Conservation (phyloP, 1,140 invertebrate genomes). For the Anastrepha ludens region DNA sequence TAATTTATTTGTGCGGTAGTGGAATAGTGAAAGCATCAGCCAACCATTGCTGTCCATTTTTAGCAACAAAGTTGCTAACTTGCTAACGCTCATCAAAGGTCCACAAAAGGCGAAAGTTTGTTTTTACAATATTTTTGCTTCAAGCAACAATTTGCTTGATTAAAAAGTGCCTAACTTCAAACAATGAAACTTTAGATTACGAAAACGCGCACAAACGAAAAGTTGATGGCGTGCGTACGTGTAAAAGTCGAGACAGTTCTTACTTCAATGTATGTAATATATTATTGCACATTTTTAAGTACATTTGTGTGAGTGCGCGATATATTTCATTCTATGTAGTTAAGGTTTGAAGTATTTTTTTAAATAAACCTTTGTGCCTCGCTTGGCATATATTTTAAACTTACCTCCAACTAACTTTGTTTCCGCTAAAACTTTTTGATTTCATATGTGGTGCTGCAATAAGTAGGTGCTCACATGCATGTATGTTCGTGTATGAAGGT, state of each 20-base stretch:
- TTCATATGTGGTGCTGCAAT: too few relatives aligned
- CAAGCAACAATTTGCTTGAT: neutral
- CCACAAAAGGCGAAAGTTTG: constrained; percentile 10
- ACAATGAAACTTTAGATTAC: constrained; percentile 28
- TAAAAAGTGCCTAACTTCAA: constrained; percentile 11
- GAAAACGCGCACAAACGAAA: neutral
- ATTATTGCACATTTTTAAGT: too few relatives aligned
- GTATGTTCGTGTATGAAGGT: too few relatives aligned
- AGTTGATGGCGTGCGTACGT: neutral
- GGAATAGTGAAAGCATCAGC: too few relatives aligned
- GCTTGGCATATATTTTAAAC: too few relatives aligned
- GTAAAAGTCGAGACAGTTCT: neutral
- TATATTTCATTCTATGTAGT: neutral
- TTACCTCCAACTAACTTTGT: too few relatives aligned
- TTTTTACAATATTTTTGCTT: neutral
- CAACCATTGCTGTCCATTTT: too few relatives aligned
- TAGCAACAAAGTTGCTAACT: neutral
- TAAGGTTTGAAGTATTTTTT: neutral
- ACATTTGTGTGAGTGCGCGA: too few relatives aligned
- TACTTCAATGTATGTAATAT: neutral
- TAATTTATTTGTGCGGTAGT: too few relatives aligned
- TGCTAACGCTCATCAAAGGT: neutral
- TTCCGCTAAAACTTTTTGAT: too few relatives aligned
- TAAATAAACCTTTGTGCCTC: neutral
- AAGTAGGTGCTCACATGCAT: too few relatives aligned